Percentiles rank a stretch among this genome's conserved stretches.
phyloP scores from a whole-genome alignment of 2,113 vertebrate genomes.

The Pandion haliaetus region DNA sequence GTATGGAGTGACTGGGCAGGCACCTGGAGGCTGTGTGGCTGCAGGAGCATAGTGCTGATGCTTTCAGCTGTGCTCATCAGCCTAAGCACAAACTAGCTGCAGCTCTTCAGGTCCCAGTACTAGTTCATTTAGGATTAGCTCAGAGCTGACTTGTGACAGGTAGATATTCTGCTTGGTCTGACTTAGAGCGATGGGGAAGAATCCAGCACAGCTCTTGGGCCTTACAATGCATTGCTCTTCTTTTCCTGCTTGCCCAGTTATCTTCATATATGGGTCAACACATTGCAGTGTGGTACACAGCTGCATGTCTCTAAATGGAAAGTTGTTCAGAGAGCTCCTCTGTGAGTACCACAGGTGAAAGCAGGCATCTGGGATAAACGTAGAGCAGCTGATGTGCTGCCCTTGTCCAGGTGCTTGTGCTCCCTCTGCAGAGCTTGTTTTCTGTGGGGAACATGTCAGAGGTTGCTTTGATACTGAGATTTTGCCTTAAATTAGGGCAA shows the following conservation, averaged over 20 bases:
- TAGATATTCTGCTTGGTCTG: neutral
- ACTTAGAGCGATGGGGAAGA: neutral
- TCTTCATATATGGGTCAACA: neutral
- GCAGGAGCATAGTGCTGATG: neutral
- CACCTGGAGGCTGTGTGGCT: neutral
- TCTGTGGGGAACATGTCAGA: neutral
- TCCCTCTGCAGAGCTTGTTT: neutral
- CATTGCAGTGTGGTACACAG: neutral
- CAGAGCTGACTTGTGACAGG: neutral
- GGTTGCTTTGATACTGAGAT: neutral
- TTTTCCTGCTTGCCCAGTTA: neutral
- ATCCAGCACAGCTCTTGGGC: neutral
- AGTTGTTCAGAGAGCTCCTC: neutral
- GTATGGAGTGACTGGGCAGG: neutral
- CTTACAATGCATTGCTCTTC: neutral
- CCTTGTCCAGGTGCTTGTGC: neutral
- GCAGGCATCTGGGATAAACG: neutral
- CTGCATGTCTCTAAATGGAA: neutral
- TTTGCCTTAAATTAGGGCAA: neutral
- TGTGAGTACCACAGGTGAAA: accelerated
- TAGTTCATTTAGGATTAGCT: neutral
- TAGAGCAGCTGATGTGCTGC: neutral
- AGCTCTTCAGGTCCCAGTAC: neutral
- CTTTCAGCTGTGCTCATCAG: neutral
- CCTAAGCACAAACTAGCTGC: neutral